Evolutionary conservation across 1,140 invertebrate genomes (phyloP).

Genomic region (Aphis gossypii): DNA sequence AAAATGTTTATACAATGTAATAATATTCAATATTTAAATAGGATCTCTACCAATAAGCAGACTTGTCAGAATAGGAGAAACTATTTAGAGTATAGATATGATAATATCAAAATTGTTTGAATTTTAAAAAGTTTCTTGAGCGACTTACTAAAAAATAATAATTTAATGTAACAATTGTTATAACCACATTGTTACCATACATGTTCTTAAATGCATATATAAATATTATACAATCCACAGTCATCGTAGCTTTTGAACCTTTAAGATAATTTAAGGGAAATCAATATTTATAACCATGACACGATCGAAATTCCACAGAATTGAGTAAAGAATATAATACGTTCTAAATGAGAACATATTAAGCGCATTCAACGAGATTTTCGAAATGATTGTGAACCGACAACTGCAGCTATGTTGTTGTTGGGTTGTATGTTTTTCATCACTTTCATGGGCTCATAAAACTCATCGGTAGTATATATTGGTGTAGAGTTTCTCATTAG

Average conservation of each 20-base stretch:
- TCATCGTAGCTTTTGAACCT: not conserved
- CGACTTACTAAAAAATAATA: not conserved
- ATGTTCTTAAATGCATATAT: not conserved
- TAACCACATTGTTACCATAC: not conserved
- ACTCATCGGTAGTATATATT: not conserved
- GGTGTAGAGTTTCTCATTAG: slow-evolving; percentile 39
- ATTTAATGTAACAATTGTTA: not conserved
- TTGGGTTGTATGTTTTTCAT: slow-evolving; percentile 16
- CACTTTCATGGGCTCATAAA: slow-evolving; percentile 15
- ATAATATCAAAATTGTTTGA: not conserved
- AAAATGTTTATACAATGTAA: not conserved
- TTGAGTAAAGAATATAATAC: not conserved
- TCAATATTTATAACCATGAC: not conserved
- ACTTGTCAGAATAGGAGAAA: not conserved
- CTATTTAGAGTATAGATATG: not conserved
- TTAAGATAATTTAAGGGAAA: not conserved
- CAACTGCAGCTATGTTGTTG: not conserved
- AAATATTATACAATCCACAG: not conserved
- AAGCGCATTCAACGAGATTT: not conserved
- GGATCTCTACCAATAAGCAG: slow-evolving; percentile 24
- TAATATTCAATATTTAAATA: not conserved
- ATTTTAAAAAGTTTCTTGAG: slow-evolving; percentile 17
- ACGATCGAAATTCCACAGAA: not conserved
- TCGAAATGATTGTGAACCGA: slow-evolving; percentile 21
- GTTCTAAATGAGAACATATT: not conserved